phyloP scores from a whole-genome alignment of 2,888 invertebrate species.

The Gymnocheta viridis region DNA sequence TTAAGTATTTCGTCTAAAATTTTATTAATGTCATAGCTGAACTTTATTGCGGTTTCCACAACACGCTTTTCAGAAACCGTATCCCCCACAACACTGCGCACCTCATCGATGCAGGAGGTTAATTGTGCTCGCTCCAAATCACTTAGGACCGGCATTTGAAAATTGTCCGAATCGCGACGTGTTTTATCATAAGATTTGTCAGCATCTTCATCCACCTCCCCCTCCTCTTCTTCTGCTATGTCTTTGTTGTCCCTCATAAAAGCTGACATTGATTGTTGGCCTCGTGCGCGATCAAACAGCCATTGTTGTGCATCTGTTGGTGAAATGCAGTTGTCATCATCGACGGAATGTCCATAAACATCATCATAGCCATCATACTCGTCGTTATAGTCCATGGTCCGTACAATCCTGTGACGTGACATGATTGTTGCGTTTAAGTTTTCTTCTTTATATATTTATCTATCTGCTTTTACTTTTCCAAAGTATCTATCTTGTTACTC shows the following conservation, averaged over 20 bases:
- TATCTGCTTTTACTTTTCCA: background rate
- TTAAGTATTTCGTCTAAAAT: conserved; percentile 89
- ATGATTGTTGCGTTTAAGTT: conserved; percentile 83
- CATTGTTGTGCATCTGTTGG: conserved; percentile 93
- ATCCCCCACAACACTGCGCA: conserved; percentile 91
- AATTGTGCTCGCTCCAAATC: conserved; percentile 89
- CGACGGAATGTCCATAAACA: conserved; percentile 96
- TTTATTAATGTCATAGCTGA: conserved; percentile 88
- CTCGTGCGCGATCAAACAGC: conserved; percentile 90
- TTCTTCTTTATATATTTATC: background rate
- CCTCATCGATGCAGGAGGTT: conserved; percentile 91
- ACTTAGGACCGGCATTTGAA: conserved; percentile 83
- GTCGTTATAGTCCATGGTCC: conserved; percentile 92
- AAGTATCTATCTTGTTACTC: conserved; percentile 17
- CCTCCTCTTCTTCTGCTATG: conserved; percentile 88
- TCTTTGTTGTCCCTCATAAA: conserved; percentile 87
- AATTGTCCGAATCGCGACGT: conserved; percentile 81
- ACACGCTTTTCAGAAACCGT: conserved; percentile 88
- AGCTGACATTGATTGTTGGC: conserved; percentile 88
- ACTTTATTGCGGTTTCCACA: conserved; percentile 87
- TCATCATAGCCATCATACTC: conserved; percentile 90
- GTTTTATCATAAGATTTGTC: conserved; percentile 83
- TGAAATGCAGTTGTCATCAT: conserved; percentile 95
- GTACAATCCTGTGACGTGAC: conserved; percentile 93
- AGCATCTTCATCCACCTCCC: conserved; percentile 83